Evolutionary conservation across 2,888 invertebrate species (phyloP).

Genomic region (Drepana falcataria): DNA sequence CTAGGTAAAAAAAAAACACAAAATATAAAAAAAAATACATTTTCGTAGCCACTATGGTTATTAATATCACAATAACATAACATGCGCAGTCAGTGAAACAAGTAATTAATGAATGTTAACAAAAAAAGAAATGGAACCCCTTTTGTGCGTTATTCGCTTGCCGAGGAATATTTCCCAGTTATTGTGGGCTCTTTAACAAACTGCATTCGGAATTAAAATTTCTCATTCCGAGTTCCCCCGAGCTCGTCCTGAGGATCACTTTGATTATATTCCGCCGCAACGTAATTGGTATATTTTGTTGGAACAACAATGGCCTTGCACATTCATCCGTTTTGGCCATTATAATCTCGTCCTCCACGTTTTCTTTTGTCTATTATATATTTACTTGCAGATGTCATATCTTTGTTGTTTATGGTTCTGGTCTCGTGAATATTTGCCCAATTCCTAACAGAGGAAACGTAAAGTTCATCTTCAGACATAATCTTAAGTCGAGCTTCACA

Average conservation of each 20-base stretch:
- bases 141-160: conserved; percentile 66
- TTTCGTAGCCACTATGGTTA: too few relatives aligned
- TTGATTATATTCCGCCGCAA: conserved; percentile 73
- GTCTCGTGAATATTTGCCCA: not conserved
- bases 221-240: conserved; percentile 62
- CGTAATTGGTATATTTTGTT: conserved; percentile 75
- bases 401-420: not conserved
- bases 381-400: not conserved
- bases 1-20: too few relatives aligned
- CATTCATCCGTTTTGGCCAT: conserved; percentile 70
- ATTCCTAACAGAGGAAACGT: too few relatives aligned
- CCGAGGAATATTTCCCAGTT: conserved; percentile 58
- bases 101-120: conserved; percentile 56
- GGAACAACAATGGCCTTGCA: conserved; percentile 66
- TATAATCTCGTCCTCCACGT: conserved; percentile 28
- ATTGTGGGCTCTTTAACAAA: conserved; percentile 75
- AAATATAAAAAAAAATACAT: too few relatives aligned
- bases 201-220: conserved; percentile 78
- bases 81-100: conserved; percentile 41
- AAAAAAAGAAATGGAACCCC: conserved; percentile 45
- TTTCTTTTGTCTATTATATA: conserved; percentile 6
- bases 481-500: too few relatives aligned
- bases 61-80: too few relatives aligned
- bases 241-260: conserved; percentile 51
- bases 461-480: too few relatives aligned